A percentile compares a stretch with the other conserved stretches of the same genome.
Conservation (phyloP, 2,797 vertebrate species). For the Phoeniculus purpureus region DNA sequence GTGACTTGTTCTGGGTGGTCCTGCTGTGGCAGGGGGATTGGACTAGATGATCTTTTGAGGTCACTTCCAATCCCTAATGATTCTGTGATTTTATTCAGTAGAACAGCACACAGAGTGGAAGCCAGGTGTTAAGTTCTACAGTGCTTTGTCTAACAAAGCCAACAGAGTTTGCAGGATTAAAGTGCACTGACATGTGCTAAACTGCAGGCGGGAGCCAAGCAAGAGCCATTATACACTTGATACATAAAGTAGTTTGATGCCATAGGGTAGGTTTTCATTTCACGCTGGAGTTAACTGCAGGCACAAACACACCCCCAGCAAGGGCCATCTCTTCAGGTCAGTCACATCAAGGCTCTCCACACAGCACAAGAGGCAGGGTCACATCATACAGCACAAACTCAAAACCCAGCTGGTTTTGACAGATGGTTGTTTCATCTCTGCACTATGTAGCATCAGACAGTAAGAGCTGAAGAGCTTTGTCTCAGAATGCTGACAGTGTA, state of each 20-base stretch:
- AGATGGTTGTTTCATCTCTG: not conserved
- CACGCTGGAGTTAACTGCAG: not conserved
- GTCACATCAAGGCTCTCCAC: not conserved
- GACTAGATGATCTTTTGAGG: too few species aligned
- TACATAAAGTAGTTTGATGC: not conserved
- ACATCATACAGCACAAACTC: not conserved
- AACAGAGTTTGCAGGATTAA: not conserved
- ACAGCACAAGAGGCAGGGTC: not conserved
- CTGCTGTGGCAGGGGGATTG: too few species aligned
- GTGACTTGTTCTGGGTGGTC: too few species aligned
- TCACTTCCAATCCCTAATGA: too few species aligned
- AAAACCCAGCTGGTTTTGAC: not conserved
- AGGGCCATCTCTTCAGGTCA: not conserved
- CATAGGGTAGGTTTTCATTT: not conserved
- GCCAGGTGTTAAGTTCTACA: not conserved
- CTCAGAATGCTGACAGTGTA: not conserved
- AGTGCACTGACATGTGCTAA: not conserved
- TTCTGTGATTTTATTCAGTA: too few species aligned
- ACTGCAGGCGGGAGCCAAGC: not conserved
- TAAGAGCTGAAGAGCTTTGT: not conserved
- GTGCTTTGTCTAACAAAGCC: not conserved
- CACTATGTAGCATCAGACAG: fast-evolving
- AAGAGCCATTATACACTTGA: not conserved
- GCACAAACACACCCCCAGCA: not conserved
- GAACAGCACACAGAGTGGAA: not conserved